Base-by-base conservation (phyloP, 2,113 vertebrate genomes). In the Pachycephala philippinensis region DNA sequence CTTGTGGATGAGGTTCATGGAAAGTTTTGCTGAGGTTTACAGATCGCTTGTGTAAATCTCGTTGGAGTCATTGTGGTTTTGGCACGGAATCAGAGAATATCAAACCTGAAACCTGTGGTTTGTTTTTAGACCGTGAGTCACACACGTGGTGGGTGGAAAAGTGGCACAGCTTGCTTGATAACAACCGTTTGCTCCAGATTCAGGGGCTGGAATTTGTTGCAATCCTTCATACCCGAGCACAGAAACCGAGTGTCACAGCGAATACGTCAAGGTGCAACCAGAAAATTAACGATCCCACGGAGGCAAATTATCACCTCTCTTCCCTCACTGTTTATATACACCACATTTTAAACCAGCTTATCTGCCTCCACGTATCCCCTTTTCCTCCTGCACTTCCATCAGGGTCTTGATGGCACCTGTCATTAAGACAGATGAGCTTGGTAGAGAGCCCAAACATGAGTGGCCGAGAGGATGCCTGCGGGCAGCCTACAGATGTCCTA, bases 1-100 rank as follows among this genome's bases (percentile, higher is more conserved):
- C 93, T 84, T 4, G 81, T 88, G 95, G 95, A 96, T 90, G 88
- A 92, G 95, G 95, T 96, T 96, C 95, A 97, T 81, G 95, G 96
- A 97, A 97, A 95, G 95, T 97, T 96, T 96, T 92, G 90, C 93
- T 95, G 96, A 96, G 88, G 82, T 95, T 96, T 93, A 86, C 93
- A 90, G 82, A 90, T 96, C 10, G 2, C 89, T 96, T 84, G 84
- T 94, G 95, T 90, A 93, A 96, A 94, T 88, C 96, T 97, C 64
- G 3, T 39, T 17, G 88, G 93, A 96, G 90, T 97, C 92, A 84
- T 78, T 93, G 90, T 56, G 93, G 92, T 77, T 97, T 96, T 96
- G 93, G 95, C 96, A 89, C 0, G 4, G 65, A 90, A 90, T 84
- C 90, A 92, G 93, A 93, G 90, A 81, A 93, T 87, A 90, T 84